Evolutionary conservation across 2,888 invertebrate genomes (phyloP).

Genomic region (Drosophila ochracea): DNA sequence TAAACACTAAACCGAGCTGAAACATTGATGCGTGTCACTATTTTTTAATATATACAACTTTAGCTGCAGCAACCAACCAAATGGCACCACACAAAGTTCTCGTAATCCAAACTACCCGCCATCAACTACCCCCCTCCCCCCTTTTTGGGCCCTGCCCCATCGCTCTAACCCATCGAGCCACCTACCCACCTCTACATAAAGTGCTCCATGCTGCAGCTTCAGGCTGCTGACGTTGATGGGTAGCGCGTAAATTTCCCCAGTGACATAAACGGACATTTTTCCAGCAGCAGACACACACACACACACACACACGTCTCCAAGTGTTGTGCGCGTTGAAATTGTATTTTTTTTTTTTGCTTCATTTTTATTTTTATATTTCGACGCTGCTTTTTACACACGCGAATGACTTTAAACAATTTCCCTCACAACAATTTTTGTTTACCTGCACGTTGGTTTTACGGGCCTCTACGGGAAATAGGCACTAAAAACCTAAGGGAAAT

Average conservation of each 20-base stretch:
- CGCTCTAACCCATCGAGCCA: neutral
- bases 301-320: conserved; percentile 15
- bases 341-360: neutral
- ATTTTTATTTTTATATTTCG: conserved; percentile 27
- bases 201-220: conserved; percentile 33
- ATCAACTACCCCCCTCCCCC: neutral
- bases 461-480: conserved; percentile 60
- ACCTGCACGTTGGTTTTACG: conserved; percentile 43
- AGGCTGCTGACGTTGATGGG: conserved; percentile 63
- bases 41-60: conserved; percentile 41
- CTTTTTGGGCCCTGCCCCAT: neutral
- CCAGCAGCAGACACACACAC: conserved; percentile 22
- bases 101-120: neutral
- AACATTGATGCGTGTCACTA: conserved; percentile 23
- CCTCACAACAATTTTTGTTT: conserved; percentile 47
- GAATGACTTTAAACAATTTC: conserved; percentile 73
- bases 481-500: conserved; percentile 64
- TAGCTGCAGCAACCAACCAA: conserved; percentile 29
- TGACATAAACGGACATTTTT: conserved; percentile 65
- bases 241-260: conserved; percentile 71
- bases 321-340: conserved; percentile 56
- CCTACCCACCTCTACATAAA: neutral
- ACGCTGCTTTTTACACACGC: conserved; percentile 60
- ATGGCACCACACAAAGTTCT: conserved; percentile 26
- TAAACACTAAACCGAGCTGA: neutral